phyloP scores from a whole-genome alignment of 2,888 invertebrate genomes.

The Acanthosepion esculentum region DNA sequence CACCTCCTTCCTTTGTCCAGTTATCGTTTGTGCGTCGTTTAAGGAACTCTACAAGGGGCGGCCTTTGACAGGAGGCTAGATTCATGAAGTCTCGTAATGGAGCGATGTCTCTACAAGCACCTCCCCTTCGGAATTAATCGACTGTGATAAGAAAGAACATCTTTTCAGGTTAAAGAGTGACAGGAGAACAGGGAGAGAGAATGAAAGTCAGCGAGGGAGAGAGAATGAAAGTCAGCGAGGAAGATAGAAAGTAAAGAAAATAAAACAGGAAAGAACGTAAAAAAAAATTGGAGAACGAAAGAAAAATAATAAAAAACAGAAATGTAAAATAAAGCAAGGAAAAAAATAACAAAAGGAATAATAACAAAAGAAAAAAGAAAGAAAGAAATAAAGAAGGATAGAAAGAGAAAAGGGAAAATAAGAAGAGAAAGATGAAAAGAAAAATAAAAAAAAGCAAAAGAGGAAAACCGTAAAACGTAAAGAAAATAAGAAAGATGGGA shows the following conservation, averaged over 20 bases:
- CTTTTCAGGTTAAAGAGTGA: not conserved
- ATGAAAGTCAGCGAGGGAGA: not conserved
- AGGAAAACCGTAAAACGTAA: not conserved
- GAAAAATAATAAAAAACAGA: not conserved
- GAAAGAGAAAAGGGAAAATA: not conserved
- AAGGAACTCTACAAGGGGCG: not conserved
- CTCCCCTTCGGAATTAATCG: not conserved
- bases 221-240: not conserved
- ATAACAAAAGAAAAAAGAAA: too few species aligned
- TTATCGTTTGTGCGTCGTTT: not conserved
- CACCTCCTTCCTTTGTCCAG: not conserved
- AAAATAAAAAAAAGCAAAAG: not conserved
- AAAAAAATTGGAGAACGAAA: not conserved
- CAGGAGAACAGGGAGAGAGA: not conserved
- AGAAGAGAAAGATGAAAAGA: not conserved
- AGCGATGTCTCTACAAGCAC: not conserved
- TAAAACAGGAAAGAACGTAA: not conserved
- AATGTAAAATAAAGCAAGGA: not conserved
- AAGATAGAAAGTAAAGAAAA: not conserved
- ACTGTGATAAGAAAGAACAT: not conserved
- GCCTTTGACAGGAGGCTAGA: not conserved
- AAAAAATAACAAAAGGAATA: not conserved
- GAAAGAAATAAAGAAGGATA: too few species aligned
- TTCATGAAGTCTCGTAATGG: conserved; percentile 20
- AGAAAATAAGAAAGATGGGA: not conserved